phyloP scores from a whole-genome alignment of 2,113 vertebrate species.

The Andinoacara biseriatus region DNA sequence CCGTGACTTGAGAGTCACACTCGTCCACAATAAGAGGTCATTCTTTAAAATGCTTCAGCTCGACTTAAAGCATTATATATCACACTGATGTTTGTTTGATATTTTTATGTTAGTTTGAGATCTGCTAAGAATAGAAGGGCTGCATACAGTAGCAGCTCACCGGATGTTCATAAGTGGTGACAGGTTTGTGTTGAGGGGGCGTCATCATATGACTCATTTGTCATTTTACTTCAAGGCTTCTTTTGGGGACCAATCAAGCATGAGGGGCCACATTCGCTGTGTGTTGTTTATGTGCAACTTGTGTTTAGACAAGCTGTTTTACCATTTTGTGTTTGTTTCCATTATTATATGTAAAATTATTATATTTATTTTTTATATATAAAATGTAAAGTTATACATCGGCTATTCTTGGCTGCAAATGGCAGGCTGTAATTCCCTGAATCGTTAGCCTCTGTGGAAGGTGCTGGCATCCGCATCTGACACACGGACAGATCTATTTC shows the following conservation, averaged over 20 bases:
- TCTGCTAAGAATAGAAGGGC: slow-evolving; percentile 43
- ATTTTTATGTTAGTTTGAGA: slow-evolving; percentile 9
- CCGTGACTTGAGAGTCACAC: not conserved
- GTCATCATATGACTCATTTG: slow-evolving; percentile 76
- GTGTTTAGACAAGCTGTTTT: slow-evolving; percentile 5
- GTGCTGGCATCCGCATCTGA: slow-evolving; percentile 21
- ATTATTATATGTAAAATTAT: not conserved
- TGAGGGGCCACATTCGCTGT: slow-evolving; percentile 52
- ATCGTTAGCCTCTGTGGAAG: slow-evolving; percentile 26
- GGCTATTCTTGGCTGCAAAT: slow-evolving; percentile 19
- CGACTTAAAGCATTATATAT: slow-evolving; percentile 24
- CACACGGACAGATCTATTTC: slow-evolving; percentile 28
- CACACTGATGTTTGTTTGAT: slow-evolving; percentile 48
- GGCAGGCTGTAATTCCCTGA: slow-evolving; percentile 24
- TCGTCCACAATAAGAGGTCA: not conserved
- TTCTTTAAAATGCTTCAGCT: not conserved
- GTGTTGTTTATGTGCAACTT: slow-evolving; percentile 40
- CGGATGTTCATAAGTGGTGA: slow-evolving; percentile 73
- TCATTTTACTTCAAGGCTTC: slow-evolving; percentile 76
- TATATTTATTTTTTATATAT: not conserved
- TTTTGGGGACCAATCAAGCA: slow-evolving; percentile 66
- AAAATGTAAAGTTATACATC: not conserved
- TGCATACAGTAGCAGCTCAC: slow-evolving; percentile 49
- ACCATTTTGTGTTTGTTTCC: not conserved
- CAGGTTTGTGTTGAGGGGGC: slow-evolving; percentile 70